Base-by-base conservation (phyloP, 2,797 vertebrate species). In the Takifugu rubripes region DNA sequence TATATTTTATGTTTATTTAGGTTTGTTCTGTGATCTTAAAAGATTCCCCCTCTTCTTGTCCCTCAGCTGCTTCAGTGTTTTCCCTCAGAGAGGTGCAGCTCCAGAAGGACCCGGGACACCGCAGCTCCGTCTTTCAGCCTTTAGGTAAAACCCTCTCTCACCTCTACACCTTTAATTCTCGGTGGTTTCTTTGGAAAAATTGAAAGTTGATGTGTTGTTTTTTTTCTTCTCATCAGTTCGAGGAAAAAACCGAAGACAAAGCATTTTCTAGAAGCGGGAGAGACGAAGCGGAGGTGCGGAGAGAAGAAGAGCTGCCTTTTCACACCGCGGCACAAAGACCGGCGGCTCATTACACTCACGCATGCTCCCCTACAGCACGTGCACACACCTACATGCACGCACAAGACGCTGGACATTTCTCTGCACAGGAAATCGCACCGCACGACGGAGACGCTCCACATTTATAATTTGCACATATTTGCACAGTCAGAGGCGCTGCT, bases 181-280 rank as follows among this genome's bases (percentile, higher is more conserved):
- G 42, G 26, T 21, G 21, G 21, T 21, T 21, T 21, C 21, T 21
- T 21, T 21, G 21, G 21, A 21, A 21, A 21, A 21, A 21, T 21
- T 21, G 21, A 21, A 21, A 21, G 21, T 21, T 21, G 21, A 21
- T 21, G 21, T 21, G 21, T 17, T 17, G 17, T 1, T 21, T 21
- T 21, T n/a, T 64, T 48, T 11, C 50, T 29, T 73, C 12, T 57
- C 25, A 25, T 59, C 71, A 98, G 96, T 92, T 79, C 93, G 94
- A 79, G 95, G 94, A 73, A 98, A 96, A 85, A 94, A 89, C 90
- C 90, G 96, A 64, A 83, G 96, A 64, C 96, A 98, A 80, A 98
- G 96, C 72, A 94, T 98, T 89, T 97, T 98, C 92, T 98, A 93
- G 78, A 67, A 16, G 12, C 44, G 7, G 3, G 44, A 46, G 44